These are phyloP conservation scores for Marmota flaviventris DNA, from an alignment of 2,113 vertebrate genomes.

Conservation along the genomic window DNA sequence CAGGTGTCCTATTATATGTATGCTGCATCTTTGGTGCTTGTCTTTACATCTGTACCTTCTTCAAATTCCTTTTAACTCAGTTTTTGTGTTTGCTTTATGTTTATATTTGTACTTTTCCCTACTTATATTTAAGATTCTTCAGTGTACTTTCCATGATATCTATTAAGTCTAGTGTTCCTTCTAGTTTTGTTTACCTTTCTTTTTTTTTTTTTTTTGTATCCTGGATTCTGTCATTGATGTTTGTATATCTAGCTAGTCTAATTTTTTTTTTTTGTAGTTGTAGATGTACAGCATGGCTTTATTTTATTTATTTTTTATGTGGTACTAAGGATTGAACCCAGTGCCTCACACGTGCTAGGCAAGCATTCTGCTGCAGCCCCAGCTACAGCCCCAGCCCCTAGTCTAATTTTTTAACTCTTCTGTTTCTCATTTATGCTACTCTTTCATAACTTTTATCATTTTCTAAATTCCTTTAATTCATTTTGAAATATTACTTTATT, in stretches of 20 bases:
- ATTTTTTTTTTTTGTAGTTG: not conserved
- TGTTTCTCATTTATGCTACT: not conserved
- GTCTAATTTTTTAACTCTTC: not conserved
- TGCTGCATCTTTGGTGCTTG: not conserved
- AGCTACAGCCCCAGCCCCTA: not conserved
- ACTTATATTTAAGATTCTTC: not conserved
- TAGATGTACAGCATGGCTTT: no score
- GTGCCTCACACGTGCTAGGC: not conserved
- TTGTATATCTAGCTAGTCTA: not conserved
- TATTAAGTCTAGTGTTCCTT: not conserved
- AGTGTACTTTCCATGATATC: not conserved
- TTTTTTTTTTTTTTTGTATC: no score
- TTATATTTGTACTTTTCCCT: not conserved
- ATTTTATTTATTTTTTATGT: no score
- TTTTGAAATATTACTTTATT: not conserved
- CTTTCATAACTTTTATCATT: not conserved
- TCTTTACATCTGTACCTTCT: not conserved
- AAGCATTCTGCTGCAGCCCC: not conserved
- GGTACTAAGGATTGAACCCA: not conserved
- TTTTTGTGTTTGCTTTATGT: not conserved
- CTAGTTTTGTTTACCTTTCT: not conserved
- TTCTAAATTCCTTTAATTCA: not conserved
- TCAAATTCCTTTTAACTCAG: not conserved
- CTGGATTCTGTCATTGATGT: not conserved
- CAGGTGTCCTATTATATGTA: not conserved